These are phyloP conservation scores for Nasonia giraulti DNA, from an alignment of 1,140 invertebrate genomes.

Conservation along the genomic window DNA sequence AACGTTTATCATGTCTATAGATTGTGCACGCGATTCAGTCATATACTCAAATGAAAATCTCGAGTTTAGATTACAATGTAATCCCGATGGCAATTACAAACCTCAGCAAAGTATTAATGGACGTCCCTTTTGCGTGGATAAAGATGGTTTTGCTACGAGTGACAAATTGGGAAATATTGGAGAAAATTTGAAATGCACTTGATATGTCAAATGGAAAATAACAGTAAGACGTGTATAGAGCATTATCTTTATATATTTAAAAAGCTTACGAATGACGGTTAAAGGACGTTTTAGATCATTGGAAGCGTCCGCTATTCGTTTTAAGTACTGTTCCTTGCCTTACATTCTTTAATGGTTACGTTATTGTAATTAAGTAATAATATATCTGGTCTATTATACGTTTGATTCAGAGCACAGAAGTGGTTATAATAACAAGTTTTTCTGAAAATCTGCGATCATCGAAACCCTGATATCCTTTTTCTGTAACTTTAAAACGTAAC, in stretches of 20 bases:
- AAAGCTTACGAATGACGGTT: constrained; percentile 46
- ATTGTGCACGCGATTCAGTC: constrained; percentile 61
- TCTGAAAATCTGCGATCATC: constrained; percentile 20
- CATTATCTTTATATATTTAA: constrained; percentile 47
- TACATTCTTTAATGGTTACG: constrained; percentile 9
- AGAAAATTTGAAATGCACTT: constrained; percentile 47
- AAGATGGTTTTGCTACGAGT: constrained; percentile 60
- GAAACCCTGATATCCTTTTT: constrained; percentile 27
- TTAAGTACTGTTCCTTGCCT: constrained; percentile 39
- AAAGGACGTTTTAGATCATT: constrained; percentile 32
- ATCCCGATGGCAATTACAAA: constrained; percentile 59
- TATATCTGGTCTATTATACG: constrained; percentile 10
- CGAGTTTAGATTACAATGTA: constrained; percentile 53
- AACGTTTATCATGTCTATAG: constrained; percentile 52
- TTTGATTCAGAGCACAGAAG: constrained; percentile 19
- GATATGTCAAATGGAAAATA: background rate
- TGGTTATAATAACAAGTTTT: constrained; percentile 2
- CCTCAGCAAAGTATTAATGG: constrained; percentile 54
- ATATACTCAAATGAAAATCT: constrained; percentile 50
- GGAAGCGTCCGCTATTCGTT: constrained; percentile 16
- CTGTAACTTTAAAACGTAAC: background rate
- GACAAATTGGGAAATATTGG: constrained; percentile 50
- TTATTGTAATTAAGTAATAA: constrained; percentile 23
- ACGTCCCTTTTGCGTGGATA: constrained; percentile 59
- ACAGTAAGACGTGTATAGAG: constrained; percentile 14